These are phyloP conservation scores for Epistrophe eligans DNA, from an alignment of 2,888 invertebrate genomes.

Conservation along the genomic window DNA sequence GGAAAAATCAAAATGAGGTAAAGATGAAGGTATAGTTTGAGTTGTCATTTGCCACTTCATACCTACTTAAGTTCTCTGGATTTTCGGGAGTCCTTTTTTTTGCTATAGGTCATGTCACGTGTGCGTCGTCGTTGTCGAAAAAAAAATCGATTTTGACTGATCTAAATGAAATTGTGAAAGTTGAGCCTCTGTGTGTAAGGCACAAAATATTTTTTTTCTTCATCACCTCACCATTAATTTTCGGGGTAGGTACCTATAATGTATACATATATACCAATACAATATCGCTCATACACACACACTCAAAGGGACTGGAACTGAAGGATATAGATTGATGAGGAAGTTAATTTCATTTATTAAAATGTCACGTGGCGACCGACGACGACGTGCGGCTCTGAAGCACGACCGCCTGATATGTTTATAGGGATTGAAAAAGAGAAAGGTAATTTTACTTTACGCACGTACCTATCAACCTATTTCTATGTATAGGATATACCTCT, in stretches of 20 bases:
- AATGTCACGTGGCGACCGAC: slow-evolving; percentile 74
- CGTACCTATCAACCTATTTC: slow-evolving; percentile 42
- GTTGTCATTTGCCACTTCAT: slow-evolving; percentile 65
- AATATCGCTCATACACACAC: not conserved
- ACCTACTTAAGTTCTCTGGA: slow-evolving; percentile 3
- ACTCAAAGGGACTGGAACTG: slow-evolving; percentile 7
- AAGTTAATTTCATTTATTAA: slow-evolving; percentile 76
- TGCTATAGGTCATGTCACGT: slow-evolving; percentile 45
- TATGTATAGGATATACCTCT: no score
- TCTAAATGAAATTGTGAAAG: slow-evolving; percentile 62
- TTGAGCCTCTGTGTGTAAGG: slow-evolving; percentile 14
- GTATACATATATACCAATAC: slow-evolving; percentile 27
- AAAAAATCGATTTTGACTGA: slow-evolving; percentile 74
- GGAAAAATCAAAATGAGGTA: slow-evolving; percentile 36
- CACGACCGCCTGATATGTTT: slow-evolving; percentile 63
- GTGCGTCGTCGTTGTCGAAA: slow-evolving; percentile 5
- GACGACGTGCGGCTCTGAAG: slow-evolving; percentile 71
- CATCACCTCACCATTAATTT: slow-evolving; percentile 21
- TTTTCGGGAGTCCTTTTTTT: slow-evolving; percentile 1
- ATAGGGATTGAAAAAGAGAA: slow-evolving; percentile 26
- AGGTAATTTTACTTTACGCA: slow-evolving; percentile 65
- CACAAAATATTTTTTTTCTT: not conserved
- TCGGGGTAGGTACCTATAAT: not conserved
- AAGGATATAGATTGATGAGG: slow-evolving; percentile 70
- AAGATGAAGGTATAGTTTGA: slow-evolving; percentile 46